Conservation (phyloP, 92 coral and sea anemone genomes). For the Hydrozoanthus gracilis region DNA sequence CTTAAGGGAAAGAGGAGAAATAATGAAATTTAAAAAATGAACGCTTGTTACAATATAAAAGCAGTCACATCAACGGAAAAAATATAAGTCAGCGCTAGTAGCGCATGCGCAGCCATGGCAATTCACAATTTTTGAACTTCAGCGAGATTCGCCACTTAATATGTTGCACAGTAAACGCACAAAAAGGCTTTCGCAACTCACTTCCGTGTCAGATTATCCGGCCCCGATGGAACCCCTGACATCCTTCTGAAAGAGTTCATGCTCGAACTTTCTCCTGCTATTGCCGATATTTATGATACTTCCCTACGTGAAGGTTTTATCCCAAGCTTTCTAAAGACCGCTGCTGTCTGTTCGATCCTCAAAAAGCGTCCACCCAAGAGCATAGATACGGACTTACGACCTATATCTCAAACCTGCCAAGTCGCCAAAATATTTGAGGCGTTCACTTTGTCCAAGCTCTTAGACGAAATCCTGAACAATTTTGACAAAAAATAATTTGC, state of each 20-base stretch:
- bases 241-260: constrained; percentile 40
- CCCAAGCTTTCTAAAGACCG: constrained; percentile 23
- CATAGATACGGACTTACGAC: constrained; percentile 48
- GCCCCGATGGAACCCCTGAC: constrained; percentile 43
- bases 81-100: no score
- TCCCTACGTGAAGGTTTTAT: constrained; percentile 34
- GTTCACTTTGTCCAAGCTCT: constrained; percentile 35
- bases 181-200: no score
- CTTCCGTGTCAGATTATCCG: not conserved
- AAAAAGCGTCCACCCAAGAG: constrained; percentile 45
- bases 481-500: constrained; percentile 58
- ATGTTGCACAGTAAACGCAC: no score
- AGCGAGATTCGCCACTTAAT: no score
- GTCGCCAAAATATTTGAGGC: constrained; percentile 58
- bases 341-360: constrained; percentile 27
- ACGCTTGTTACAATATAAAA: no score
- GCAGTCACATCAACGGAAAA: no score
- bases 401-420: constrained; percentile 50
- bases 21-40: no score
- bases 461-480: constrained; percentile 24
- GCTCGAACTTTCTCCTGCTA: constrained; percentile 15
- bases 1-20: no score
- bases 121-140: no score
- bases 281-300: constrained; percentile 30
- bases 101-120: no score